A percentile compares a stretch with the other conserved stretches of the same genome.
These are phyloP conservation scores for Apodemia duryi DNA, from an alignment of 2,888 invertebrate genomes.

Conservation along the genomic window DNA sequence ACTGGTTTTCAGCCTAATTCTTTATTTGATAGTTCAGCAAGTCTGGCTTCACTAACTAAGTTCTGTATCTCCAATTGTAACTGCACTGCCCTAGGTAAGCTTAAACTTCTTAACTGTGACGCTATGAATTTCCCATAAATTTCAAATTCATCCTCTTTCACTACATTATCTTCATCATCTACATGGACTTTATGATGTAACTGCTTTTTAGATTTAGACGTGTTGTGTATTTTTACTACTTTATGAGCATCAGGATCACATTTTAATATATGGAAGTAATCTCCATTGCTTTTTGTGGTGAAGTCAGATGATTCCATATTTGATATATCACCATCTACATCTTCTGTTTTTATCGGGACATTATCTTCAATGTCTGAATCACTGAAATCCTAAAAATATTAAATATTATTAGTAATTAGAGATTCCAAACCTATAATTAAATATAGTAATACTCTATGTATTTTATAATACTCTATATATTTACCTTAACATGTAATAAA, in stretches of 20 bases:
- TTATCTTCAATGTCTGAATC: slow-evolving; percentile 16
- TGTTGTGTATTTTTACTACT: neutral
- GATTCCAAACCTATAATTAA: too few relatives aligned
- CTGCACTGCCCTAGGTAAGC: slow-evolving; percentile 57
- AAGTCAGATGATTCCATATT: slow-evolving; percentile 12
- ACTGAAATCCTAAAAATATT: neutral
- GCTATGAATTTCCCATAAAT: slow-evolving; percentile 72
- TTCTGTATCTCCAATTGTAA: slow-evolving; percentile 64
- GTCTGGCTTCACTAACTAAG: slow-evolving; percentile 62
- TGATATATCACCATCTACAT: neutral
- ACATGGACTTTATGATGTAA: neutral
- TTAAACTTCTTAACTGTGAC: slow-evolving; percentile 62
- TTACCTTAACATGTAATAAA: too few relatives aligned
- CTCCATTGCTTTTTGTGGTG: neutral
- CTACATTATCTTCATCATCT: slow-evolving; percentile 19
- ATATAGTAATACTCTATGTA: too few relatives aligned
- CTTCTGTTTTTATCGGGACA: slow-evolving; percentile 11
- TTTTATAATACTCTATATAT: too few relatives aligned
- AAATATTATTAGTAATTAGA: neutral
- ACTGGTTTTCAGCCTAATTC: slow-evolving; percentile 15
- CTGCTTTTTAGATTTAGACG: slow-evolving; percentile 3
- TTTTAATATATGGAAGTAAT: neutral
- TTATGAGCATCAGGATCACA: neutral
- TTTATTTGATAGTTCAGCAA: slow-evolving; percentile 42
- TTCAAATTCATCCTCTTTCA: slow-evolving; percentile 66